phyloP scores from a whole-genome alignment of 1,140 invertebrate species.

The Apis dorsata region DNA sequence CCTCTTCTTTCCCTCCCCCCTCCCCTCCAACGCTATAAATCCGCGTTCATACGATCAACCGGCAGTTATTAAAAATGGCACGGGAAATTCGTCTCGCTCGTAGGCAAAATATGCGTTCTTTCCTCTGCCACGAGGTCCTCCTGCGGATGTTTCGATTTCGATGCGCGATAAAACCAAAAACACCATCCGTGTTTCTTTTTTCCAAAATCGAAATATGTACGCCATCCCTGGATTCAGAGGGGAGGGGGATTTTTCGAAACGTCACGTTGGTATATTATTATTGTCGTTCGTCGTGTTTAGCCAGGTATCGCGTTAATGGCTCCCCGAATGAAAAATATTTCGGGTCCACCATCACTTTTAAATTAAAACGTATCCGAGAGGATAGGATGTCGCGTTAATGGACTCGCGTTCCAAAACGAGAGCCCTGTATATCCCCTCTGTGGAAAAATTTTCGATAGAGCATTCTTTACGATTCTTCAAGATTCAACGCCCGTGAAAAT shows the following conservation, averaged over 20 bases:
- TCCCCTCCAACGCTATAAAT: slow-evolving; percentile 30
- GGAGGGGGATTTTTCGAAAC: slow-evolving; percentile 5
- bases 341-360: neutral
- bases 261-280: too few species aligned
- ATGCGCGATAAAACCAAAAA: slow-evolving; percentile 7
- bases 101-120: slow-evolving; percentile 4
- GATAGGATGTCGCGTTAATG: neutral
- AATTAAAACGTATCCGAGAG: slow-evolving; percentile 35
- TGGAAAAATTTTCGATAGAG: slow-evolving; percentile 3
- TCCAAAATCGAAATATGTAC: too few species aligned
- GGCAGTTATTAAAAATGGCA: slow-evolving; percentile 47
- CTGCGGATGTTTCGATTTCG: slow-evolving; percentile 7
- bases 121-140: neutral
- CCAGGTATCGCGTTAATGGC: neutral
- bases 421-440: neutral
- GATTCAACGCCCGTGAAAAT: neutral
- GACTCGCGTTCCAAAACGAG: neutral
- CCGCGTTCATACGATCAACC: slow-evolving; percentile 40
- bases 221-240: neutral
- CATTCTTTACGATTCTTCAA: neutral
- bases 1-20: too few species aligned
- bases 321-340: slow-evolving; percentile 3
- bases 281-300: slow-evolving; percentile 15
- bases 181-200: neutral
- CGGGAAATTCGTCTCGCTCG: slow-evolving; percentile 6